phyloP scores from a whole-genome alignment of 2,797 vertebrate species.

The Spea hammondii region DNA sequence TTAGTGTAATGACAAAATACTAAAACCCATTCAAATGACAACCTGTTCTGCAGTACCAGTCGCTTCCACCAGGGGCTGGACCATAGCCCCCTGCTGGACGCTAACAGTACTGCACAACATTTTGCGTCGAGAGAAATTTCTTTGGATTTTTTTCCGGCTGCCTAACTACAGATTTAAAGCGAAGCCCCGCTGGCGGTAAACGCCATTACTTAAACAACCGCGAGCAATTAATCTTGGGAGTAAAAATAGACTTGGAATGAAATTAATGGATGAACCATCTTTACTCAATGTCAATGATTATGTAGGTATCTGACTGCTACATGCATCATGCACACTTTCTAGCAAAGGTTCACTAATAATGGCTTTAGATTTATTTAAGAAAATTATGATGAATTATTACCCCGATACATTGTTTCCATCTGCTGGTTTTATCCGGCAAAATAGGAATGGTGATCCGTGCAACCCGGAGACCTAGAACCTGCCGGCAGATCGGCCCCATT shows the following conservation, averaged over 20 bases:
- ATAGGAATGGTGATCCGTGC: no score
- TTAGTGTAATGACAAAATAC: no score
- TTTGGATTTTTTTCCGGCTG: background rate
- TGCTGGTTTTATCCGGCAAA: no score
- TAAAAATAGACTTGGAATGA: constrained; percentile 36
- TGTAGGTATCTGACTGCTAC: constrained; percentile 21
- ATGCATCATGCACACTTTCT: constrained; percentile 30
- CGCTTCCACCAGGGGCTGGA: no score
- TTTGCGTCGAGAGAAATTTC: background rate
- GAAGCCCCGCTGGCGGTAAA: background rate
- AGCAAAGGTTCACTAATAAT: constrained; percentile 30
- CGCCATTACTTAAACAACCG: constrained; percentile 10
- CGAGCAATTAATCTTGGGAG: constrained; percentile 31
- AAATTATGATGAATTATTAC: constrained; percentile 36
- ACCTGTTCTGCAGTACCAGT: no score
- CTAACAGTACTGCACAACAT: background rate
- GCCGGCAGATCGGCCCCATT: no score
- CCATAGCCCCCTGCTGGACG: no score
- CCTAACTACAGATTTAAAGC: constrained; percentile 17
- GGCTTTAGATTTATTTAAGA: constrained; percentile 29
- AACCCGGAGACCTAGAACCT: no score
- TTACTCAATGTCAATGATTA: constrained; percentile 38
- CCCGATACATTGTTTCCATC: no score
- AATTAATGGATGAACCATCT: constrained; percentile 30
- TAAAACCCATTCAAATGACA: no score